Evolutionary conservation across 2,888 invertebrate genomes (phyloP).

Genomic region (Agriopis marginaria): DNA sequence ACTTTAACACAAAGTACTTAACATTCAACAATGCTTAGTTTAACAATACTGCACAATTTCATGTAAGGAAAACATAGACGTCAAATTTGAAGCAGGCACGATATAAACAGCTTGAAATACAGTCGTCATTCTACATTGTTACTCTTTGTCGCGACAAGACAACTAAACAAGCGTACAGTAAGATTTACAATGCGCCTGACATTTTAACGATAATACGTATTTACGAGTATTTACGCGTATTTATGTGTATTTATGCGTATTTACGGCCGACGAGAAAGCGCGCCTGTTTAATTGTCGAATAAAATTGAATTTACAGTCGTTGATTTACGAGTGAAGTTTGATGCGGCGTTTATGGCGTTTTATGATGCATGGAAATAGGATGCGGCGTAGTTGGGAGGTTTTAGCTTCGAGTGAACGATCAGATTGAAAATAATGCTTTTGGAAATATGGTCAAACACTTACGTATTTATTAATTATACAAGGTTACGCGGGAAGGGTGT

Average conservation of each 20-base stretch:
- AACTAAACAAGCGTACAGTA: conserved; percentile 38
- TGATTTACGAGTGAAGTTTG: conserved; percentile 67
- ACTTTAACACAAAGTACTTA: conserved; percentile 11
- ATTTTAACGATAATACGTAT: conserved; percentile 86
- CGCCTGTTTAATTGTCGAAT: conserved; percentile 85
- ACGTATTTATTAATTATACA: no score
- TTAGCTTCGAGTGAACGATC: not conserved
- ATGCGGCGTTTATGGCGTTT: conserved; percentile 38
- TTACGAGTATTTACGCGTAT: conserved; percentile 83
- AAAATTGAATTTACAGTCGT: conserved; percentile 83
- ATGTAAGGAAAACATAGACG: conserved; percentile 26
- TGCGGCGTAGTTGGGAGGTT: conserved; percentile 16
- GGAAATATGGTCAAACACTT: no score
- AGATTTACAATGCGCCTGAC: conserved; percentile 80
- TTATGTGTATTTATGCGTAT: conserved; percentile 70
- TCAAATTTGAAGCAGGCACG: conserved; percentile 23
- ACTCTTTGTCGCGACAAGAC: conserved; percentile 42
- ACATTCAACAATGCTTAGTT: conserved; percentile 14
- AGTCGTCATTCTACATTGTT: conserved; percentile 42
- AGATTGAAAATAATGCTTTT: not conserved
- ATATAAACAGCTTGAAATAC: conserved; percentile 39
- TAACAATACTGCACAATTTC: conserved; percentile 12
- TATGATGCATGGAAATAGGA: conserved; percentile 32
- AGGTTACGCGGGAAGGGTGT: no score
- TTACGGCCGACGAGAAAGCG: conserved; percentile 75